A percentile compares a stretch with the other conserved stretches of the same genome.
phyloP scores from a whole-genome alignment of 2,888 invertebrate genomes.

The Gymnosoma rotundatum region DNA sequence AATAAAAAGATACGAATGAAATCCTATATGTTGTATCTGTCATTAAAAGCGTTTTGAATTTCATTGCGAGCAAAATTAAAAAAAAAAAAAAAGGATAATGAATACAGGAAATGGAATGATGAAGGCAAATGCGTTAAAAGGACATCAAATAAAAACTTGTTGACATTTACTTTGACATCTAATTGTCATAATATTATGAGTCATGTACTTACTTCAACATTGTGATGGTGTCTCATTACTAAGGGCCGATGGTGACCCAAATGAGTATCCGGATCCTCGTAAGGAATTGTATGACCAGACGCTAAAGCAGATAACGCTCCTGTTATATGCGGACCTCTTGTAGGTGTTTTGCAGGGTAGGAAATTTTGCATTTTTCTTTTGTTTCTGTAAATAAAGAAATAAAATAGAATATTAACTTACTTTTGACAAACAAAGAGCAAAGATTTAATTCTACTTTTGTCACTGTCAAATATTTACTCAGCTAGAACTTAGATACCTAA shows the following conservation, averaged over 20 bases:
- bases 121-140: conserved; percentile 16
- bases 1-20: conserved; percentile 16
- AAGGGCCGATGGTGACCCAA: conserved; percentile 82
- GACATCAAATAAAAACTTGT: conserved; percentile 41
- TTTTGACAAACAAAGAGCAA: neutral
- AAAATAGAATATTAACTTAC: conserved; percentile 23
- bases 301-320: conserved; percentile 78
- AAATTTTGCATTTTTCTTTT: conserved; percentile 93
- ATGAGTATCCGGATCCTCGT: conserved; percentile 90
- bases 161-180: conserved; percentile 62
- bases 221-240: conserved; percentile 83
- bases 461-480: conserved; percentile 11
- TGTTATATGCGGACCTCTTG: conserved; percentile 82
- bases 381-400: conserved; percentile 85
- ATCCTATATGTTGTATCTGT: conserved; percentile 5
- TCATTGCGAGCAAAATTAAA: neutral
- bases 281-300: conserved; percentile 85
- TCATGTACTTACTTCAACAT: conserved; percentile 80
- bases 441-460: conserved; percentile 9
- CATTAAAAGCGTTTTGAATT: conserved; percentile 38
- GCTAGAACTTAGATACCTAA: neutral
- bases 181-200: conserved; percentile 46
- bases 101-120: conserved; percentile 36
- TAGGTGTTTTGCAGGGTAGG: conserved; percentile 91
- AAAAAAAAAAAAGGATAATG: neutral